A percentile compares a stretch with the other conserved stretches of the same genome.
These are phyloP conservation scores for Apodemia hepburni DNA, from an alignment of 2,888 invertebrate genomes.

Conservation along the genomic window DNA sequence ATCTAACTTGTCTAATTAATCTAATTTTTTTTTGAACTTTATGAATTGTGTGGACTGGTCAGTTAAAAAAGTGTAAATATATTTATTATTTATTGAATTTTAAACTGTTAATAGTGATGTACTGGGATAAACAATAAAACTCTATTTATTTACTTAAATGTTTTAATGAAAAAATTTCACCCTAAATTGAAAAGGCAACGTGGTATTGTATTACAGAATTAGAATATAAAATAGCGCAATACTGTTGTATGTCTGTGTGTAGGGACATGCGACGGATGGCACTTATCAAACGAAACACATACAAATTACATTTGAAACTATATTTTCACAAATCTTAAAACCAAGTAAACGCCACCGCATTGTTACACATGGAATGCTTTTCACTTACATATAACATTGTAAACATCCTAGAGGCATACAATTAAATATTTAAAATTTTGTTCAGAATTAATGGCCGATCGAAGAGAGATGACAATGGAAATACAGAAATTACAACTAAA, in stretches of 20 bases:
- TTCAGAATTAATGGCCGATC: slow-evolving; percentile 52
- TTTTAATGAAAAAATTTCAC: slow-evolving; percentile 76
- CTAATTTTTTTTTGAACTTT: too few relatives aligned
- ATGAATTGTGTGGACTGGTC: too few relatives aligned
- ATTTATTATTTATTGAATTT: too few relatives aligned
- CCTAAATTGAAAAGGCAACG: slow-evolving; percentile 78
- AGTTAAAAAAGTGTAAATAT: too few relatives aligned
- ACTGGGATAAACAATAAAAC: slow-evolving; percentile 28
- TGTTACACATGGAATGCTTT: slow-evolving; percentile 74
- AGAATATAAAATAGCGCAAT: slow-evolving; percentile 45
- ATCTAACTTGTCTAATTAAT: too few relatives aligned
- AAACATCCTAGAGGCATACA: slow-evolving; percentile 65
- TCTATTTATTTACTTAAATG: slow-evolving; percentile 62
- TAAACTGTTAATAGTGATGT: background rate
- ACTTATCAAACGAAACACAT: slow-evolving; percentile 56
- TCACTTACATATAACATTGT: slow-evolving; percentile 61
- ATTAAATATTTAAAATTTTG: slow-evolving; percentile 48
- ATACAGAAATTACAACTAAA: slow-evolving; percentile 9
- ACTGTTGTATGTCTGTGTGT: slow-evolving; percentile 35
- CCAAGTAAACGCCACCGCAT: slow-evolving; percentile 65
- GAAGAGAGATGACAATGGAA: slow-evolving; percentile 12
- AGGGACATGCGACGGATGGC: slow-evolving; percentile 53
- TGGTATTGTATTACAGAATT: slow-evolving; percentile 74
- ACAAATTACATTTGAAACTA: slow-evolving; percentile 47
- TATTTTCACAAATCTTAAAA: slow-evolving; percentile 43